Evolutionary conservation across 2,113 vertebrate species (phyloP), one percentile per base, ranked within the genome.

Genomic region (Mustela lutreola): DNA sequence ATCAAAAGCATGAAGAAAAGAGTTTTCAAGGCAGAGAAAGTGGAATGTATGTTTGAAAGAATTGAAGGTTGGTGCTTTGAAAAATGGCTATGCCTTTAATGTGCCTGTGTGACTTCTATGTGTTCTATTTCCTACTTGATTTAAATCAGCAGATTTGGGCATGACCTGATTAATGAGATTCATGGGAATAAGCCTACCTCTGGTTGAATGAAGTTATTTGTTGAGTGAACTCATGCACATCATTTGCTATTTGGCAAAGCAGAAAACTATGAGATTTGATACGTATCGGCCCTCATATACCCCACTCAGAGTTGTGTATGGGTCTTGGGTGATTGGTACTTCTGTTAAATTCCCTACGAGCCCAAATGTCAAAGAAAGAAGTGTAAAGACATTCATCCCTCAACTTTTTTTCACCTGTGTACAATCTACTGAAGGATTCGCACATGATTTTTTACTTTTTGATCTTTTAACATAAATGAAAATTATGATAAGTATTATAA

Each of bases 181-280:
- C n/a, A 15, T 50, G 65, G 42, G 18, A 9, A 86, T 83, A 45
- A 58, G 2, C 6, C 26, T 94, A 22, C 19, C 10, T 67, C n/a
- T 63, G 33, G 21, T 7, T 53, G 14, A 76, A 60, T 92, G 22
- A 65, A 73, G 82, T 42, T 63, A 4, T 93, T 24, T 91, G 15
- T 73, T 53, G 2, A 65, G 56, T 9, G n/a, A 83, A 22, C 36
- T 83, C 53, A 9, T 19, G 19, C 0, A 4, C 7, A 10, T 58
- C 48, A 28, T 84, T 45, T 83, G 65, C 45, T 91, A 33, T 71
- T 83, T 36, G 53, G 4, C 18, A 81, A 96, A 93, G n/a, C 36
- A 75, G 26, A 63, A 78, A 48, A 39, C 3, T 7, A 8, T 19
- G 50, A 76, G 33, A 53, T 24, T 85, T 82, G 5, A 6, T 0